Base-by-base conservation (phyloP, 2,888 invertebrate species). In the Lacanobia oleracea region DNA sequence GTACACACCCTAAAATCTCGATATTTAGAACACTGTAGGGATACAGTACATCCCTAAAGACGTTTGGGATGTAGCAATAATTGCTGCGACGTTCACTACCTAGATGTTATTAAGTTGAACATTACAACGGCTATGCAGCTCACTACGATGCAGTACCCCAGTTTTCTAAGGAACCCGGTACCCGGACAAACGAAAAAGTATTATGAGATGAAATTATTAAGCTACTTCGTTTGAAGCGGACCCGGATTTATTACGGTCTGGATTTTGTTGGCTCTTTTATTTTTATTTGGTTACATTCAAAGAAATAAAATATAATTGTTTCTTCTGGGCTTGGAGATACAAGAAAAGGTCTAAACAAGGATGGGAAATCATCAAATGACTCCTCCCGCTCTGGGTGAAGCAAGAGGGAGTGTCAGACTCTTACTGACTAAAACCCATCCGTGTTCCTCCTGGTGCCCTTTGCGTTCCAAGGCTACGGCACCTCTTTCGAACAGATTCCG, bases 61-160 rank as follows among this genome's bases (percentile, higher is more conserved):
- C 78, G 81, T 89, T 91, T 87, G 86, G 85, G 90, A 90, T 91
- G 90, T 91, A 88, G 90, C 87, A 90, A 92, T 93, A 92, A 93
- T 93, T 92, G 91, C 91, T 92, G 88, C 87, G 89, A 91, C 91
- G 88, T 77, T 84, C 88, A 86, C 88, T 87, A 87, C 88, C 89
- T 87, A 88, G 81, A 78, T 88, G 91, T 89, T 92, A 93, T 93
- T 91, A 93, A 91, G 87, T 90, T 86, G 87, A 91, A 88, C 85
- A 87, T 88, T 89, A 88, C 86, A 87, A 81, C 80, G 70, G 82
- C 82, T 88, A 87, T 88, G 87, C 88, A 86, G 80, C 82, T 82
- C 72, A 85, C 77, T 85, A 67, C 67, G 63, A 77, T 84, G 79
- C 79, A 75, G 77, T 77, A 77, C 60, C 71, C 69, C 62, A 65